phyloP scores from a whole-genome alignment of 2,888 invertebrate genomes.

The Formica aserva region DNA sequence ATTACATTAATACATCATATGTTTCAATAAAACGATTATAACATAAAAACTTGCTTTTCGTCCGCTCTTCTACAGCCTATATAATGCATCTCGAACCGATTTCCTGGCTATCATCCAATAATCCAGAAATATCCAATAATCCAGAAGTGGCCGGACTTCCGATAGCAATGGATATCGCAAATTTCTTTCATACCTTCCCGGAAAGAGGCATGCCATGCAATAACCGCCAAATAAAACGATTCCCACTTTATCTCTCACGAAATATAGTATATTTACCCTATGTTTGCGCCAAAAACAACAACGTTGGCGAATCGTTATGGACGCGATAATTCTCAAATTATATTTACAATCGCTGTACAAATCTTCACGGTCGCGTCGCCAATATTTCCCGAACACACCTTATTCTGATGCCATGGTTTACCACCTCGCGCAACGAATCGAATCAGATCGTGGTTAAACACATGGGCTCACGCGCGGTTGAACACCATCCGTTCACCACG shows the following conservation, averaged over 20 bases:
- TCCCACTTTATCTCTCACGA: not conserved
- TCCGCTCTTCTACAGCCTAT: not conserved
- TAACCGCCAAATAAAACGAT: not conserved
- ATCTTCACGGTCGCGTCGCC: not conserved
- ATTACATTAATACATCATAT: not conserved
- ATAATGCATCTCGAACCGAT: constrained; percentile 13
- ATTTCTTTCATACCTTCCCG: not conserved
- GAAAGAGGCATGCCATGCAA: not conserved
- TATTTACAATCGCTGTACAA: constrained; percentile 4
- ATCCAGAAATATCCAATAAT: constrained; percentile 20
- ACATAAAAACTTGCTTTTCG: not conserved
- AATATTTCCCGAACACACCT: constrained; percentile 9
- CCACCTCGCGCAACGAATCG: constrained; percentile 10
- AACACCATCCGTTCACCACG: constrained; percentile 9
- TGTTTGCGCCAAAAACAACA: not conserved
- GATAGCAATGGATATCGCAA: not conserved
- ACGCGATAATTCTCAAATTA: not conserved
- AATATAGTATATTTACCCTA: not conserved
- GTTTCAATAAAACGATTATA: not conserved
- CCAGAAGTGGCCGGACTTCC: not conserved
- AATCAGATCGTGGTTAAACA: constrained; percentile 29
- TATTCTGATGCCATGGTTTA: constrained; percentile 13
- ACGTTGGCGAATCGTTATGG: not conserved
- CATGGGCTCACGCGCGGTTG: constrained; percentile 17
- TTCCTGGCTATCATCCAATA: constrained; percentile 31